These are phyloP conservation scores for Ardeotis arabs DNA, from an alignment of 2,113 vertebrate species.

Conservation along the genomic window DNA sequence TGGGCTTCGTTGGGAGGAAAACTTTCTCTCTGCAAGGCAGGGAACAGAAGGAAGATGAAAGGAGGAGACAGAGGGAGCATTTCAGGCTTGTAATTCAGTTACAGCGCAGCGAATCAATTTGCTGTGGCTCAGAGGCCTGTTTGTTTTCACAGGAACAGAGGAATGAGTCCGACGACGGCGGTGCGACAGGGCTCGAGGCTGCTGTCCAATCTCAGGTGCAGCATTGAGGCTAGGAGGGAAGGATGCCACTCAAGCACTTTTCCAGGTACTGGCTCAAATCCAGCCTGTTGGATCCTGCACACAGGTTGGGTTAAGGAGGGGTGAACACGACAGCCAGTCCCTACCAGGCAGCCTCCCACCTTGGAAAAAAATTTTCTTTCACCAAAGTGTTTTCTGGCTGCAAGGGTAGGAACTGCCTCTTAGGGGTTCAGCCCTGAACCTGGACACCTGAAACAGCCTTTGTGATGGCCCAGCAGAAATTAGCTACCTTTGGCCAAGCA, in stretches of 20 bases:
- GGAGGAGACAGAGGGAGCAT: background rate
- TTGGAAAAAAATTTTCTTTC: background rate
- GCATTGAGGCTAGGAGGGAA: background rate
- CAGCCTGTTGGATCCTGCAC: background rate
- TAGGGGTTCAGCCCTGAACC: background rate
- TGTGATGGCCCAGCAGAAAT: background rate
- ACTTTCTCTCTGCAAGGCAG: background rate
- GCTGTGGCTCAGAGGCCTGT: conserved; percentile 17
- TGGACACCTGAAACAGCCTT: background rate
- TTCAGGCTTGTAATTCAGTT: conserved; percentile 69
- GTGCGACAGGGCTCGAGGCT: accelerated
- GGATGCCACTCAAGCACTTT: background rate
- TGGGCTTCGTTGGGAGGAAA: background rate
- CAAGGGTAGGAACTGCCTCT: background rate
- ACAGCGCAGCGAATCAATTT: conserved; percentile 30
- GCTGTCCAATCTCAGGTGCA: background rate
- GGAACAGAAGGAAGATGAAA: conserved; percentile 45
- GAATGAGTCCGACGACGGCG: background rate
- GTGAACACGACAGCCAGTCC: accelerated
- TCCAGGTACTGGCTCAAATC: background rate
- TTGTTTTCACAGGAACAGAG: conserved; percentile 33
- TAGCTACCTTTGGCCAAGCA: accelerated
- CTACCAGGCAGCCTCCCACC: background rate
- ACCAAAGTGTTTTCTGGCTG: background rate
- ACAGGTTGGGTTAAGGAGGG: background rate